A percentile compares a stretch with the other conserved stretches of the same genome.
These are phyloP conservation scores for Sclerodermus sp. DNA, from an alignment of 2,888 invertebrate genomes.

Conservation along the genomic window DNA sequence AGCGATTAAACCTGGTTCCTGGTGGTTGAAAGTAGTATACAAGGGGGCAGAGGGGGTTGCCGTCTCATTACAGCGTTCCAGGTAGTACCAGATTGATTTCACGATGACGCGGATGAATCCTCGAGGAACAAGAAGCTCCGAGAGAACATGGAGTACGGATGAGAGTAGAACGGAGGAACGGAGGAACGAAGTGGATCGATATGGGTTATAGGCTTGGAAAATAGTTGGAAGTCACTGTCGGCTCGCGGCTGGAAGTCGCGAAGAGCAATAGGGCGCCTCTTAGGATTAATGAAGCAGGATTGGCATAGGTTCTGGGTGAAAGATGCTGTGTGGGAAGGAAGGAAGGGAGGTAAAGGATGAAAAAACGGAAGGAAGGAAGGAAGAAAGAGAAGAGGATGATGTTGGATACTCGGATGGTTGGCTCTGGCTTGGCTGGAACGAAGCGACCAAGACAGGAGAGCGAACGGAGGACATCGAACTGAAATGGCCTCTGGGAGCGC, in stretches of 20 bases:
- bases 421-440: constrained; percentile 20
- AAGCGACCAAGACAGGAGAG: constrained; percentile 43
- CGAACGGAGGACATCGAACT: constrained; percentile 54
- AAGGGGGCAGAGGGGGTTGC: too few species aligned
- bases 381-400: constrained; percentile 11
- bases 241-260: constrained; percentile 11
- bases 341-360: constrained; percentile 3
- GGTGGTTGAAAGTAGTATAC: background rate
- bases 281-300: constrained; percentile 33
- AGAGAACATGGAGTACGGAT: too few species aligned
- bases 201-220: too few species aligned
- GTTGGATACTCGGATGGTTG: constrained; percentile 7
- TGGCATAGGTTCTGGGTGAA: constrained; percentile 29
- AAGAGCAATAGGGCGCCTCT: constrained; percentile 13
- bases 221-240: too few species aligned
- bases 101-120: too few species aligned
- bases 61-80: too few species aligned
- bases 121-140: too few species aligned
- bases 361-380: constrained; percentile 1
- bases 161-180: background rate
- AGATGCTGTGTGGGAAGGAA: constrained; percentile 28
- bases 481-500: constrained; percentile 56
- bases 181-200: background rate
- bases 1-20: too few species aligned
- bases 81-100: too few species aligned